A percentile compares a stretch with the other conserved stretches of the same genome.
These are phyloP conservation scores for Schizopygopsis malacanthus DNA, from an alignment of 2,797 vertebrate genomes.

Conservation along the genomic window DNA sequence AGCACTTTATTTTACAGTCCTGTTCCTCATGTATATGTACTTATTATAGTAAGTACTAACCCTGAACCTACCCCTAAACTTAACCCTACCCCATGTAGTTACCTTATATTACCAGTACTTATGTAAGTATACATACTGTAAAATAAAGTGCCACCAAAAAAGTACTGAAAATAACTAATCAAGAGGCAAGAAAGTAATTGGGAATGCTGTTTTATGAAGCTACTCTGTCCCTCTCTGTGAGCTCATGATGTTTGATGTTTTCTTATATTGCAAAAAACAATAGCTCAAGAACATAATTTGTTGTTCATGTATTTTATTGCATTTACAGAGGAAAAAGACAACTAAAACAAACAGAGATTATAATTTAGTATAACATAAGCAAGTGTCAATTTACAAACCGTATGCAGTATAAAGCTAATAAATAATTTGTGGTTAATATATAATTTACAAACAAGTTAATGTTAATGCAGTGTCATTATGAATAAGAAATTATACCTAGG, in stretches of 20 bases:
- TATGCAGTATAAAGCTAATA: background rate
- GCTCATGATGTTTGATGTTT: background rate
- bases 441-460: background rate
- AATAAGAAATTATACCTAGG: background rate
- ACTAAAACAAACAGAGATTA: background rate
- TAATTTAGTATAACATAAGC: conserved; percentile 8
- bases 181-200: background rate
- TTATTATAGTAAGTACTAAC: no score
- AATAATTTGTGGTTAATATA: conserved; percentile 17
- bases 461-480: background rate
- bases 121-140: no score
- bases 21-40: no score
- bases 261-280: background rate
- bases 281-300: background rate
- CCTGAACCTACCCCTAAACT: no score
- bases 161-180: background rate
- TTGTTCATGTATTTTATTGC: no score
- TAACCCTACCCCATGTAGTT: no score
- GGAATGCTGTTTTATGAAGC: no score
- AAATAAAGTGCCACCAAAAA: background rate
- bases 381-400: background rate
- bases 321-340: background rate
- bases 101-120: no score
- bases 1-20: no score
- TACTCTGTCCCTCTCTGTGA: background rate